Base-by-base conservation (phyloP, 2,797 vertebrate species). In the Protosalanx chinensis region DNA sequence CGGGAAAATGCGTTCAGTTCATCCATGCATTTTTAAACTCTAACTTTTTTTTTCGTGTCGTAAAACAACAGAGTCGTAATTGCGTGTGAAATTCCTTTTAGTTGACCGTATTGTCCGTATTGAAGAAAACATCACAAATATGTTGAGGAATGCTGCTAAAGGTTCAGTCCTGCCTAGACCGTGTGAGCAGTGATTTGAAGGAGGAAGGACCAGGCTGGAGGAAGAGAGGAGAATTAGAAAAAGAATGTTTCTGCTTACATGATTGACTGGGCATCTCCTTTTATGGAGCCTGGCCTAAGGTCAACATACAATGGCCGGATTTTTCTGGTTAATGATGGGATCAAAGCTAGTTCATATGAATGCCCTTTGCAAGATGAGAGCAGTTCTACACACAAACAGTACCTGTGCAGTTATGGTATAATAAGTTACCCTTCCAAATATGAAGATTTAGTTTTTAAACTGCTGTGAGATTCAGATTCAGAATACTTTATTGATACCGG, bases 191-290 rank as follows among this genome's bases (percentile, higher is more conserved):
- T 37, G 3, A 29, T 68, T n/a, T 53, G 49, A 27, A 49, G 58
- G 23, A 53, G 76, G 63, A 27, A 46, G 53, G 65, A 56, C 72
- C 59, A 68, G 57, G 41, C 23, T 73, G 53, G 66, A 71, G 41
- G 41, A 60, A 69, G 56, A 18, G 65, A 64, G 59, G 64, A 66
- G 33, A 16, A 67, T 77, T 67, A 18, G n/a, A 32, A 5, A 37
- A 67, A 62, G 59, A 63, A 72, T 57, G 64, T 75, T 60, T 49
- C 59, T 37, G 67, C 67, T 65, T 41, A 64, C 80, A 80, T 84
- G 73, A 79, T 76, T 63, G 72, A 53, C 74, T 60, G 85, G 87
- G 90, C 77, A 85, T 72, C 81, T 88, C 93, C 93, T 92, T 94
- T 89, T 93, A 93, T 91, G 92, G 92, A 82, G 85, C 78, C 74